Percentiles rank a stretch among this genome's conserved stretches.
Evolutionary conservation across 2,113 vertebrate species (phyloP).

Genomic region (Eidolon helvum): DNA sequence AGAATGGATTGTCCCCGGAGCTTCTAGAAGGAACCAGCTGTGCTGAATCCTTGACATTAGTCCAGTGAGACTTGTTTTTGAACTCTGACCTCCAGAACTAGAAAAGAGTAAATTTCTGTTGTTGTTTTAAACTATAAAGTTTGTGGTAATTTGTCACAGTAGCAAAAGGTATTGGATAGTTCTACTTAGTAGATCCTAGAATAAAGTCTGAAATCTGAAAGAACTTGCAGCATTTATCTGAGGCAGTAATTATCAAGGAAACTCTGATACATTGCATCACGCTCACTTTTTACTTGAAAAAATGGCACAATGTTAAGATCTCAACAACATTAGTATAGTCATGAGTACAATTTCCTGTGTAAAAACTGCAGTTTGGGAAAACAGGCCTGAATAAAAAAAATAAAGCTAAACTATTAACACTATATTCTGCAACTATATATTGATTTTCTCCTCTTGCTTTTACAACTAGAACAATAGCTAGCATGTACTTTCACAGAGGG

Average conservation of each 20-base stretch:
- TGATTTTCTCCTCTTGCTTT: slow-evolving; percentile 19
- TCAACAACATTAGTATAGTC: not conserved
- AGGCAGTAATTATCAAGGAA: not conserved
- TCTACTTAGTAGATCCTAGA: not conserved
- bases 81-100: not conserved
- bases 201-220: not conserved
- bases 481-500: not conserved
- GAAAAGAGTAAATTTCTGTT: not conserved
- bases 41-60: not conserved
- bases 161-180: not conserved
- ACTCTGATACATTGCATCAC: not conserved
- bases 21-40: not conserved
- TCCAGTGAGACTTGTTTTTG: not conserved
- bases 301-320: not conserved
- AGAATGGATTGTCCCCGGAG: not conserved
- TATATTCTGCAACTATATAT: not conserved
- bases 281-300: not conserved
- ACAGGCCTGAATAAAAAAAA: not conserved
- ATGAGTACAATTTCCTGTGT: not conserved
- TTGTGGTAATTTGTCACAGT: not conserved
- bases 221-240: not conserved
- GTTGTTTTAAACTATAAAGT: not conserved
- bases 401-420: not conserved
- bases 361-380: not conserved
- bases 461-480: not conserved